These are phyloP conservation scores for Tor tambroides DNA, from an alignment of 2,113 vertebrate species.

Conservation along the genomic window DNA sequence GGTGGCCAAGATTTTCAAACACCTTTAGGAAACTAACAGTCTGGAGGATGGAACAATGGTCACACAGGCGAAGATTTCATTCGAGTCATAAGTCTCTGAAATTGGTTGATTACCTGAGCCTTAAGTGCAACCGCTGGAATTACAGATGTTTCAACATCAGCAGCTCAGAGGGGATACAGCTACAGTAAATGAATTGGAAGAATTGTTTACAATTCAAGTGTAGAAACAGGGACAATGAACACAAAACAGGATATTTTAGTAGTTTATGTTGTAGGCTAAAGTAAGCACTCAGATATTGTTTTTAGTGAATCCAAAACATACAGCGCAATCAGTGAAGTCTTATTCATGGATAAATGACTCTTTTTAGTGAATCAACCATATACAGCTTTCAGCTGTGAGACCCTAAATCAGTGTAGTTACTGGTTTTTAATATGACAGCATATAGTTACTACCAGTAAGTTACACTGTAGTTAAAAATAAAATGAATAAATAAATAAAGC, in stretches of 20 bases:
- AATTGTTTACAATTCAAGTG: background rate
- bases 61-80: constrained; percentile 1
- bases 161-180: constrained; percentile 36
- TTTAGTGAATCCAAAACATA: background rate
- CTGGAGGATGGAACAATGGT: constrained; percentile 9
- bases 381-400: background rate
- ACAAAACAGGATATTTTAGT: background rate
- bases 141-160: constrained; percentile 46
- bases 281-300: background rate
- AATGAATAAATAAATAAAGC: too few relatives aligned
- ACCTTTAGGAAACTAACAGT: background rate
- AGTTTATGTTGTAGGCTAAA: background rate
- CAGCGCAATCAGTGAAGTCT: background rate
- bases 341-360: background rate
- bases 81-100: constrained; percentile 24
- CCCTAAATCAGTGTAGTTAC: background rate
- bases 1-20: constrained; percentile 7
- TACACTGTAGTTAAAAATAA: too few relatives aligned
- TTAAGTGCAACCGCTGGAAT: constrained; percentile 43
- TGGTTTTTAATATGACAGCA: background rate
- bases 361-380: background rate
- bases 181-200: too few relatives aligned
- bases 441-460: background rate
- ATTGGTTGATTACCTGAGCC: constrained; percentile 14
- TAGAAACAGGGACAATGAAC: constrained; percentile 5